Base-by-base conservation (phyloP, 2,113 vertebrate species). In the Elanoides forficatus region DNA sequence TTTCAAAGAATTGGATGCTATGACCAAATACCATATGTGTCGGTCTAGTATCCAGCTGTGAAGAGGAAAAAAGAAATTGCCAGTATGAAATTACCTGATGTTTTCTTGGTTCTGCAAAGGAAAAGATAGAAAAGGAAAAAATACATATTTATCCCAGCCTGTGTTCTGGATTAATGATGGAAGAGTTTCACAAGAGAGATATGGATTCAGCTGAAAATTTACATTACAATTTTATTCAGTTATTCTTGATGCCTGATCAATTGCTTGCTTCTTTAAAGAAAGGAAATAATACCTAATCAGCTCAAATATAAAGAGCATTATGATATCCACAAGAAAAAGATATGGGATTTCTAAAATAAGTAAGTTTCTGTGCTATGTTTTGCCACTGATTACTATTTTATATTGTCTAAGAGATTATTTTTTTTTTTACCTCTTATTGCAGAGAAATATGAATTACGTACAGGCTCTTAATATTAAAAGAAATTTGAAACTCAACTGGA, bases 1-100 rank as follows among this genome's bases (percentile, higher is more conserved):
- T 72, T 93, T 95, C 72, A 91, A 92, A 96, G 95, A 96, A 89
- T 70, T 65, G 68, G 29, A 53, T 95, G 22, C 56, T 85, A 62
- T 60, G 52, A 89, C 70, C 63, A 92, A 93, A 93, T 96, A 38
- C 56, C 11, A 2, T 79, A 9, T 71, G 40, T 73, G 11, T 36
- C 9, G 7, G 26, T 82, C 89, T 78, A 81, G 75, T 85, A 62
- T 68, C 38, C 26, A 88, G 17, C 76, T 87, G 17, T 74, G 78
- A 95, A 81, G 23, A 60, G 66, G 29, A 59, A 56, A 74, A 81
- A 63, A 27, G 15, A 76, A 93, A 95, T 76, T 92, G 23, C 60
- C 70, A 45, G 23, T 34, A 56, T 71, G 36, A 96, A 65, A 85
- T 94, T 76, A 19, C 67, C 19, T 89, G n/a, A 70, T 93, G 26